Percentiles rank a stretch among this genome's conserved stretches.
phyloP scores from a whole-genome alignment of 1,140 invertebrate genomes.

The Sitophilus oryzae region DNA sequence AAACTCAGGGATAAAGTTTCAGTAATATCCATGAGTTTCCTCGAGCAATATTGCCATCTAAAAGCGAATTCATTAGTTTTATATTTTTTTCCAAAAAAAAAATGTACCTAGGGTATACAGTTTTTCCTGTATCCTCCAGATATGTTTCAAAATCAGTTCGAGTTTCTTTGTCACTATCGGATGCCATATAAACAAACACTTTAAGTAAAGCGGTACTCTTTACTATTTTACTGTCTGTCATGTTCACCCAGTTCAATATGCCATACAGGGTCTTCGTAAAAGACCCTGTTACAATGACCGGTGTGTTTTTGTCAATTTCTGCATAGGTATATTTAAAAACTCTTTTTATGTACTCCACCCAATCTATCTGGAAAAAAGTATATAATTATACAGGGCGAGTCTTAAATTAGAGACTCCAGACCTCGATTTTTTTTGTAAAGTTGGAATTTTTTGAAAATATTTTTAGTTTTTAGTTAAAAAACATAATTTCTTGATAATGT shows the following conservation, averaged over 20 bases:
- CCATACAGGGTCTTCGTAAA: conserved; percentile 26
- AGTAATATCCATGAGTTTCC: conserved; percentile 34
- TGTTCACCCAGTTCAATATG: conserved; percentile 31
- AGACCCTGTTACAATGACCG: conserved; percentile 14
- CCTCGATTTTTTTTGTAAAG: too few species aligned
- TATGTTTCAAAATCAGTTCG: conserved; percentile 30
- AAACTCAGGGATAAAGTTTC: conserved; percentile 32
- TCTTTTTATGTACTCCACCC: conserved; percentile 34
- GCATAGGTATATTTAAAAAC: conserved; percentile 26
- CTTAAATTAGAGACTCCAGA: too few species aligned
- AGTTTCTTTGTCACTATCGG: conserved; percentile 32
- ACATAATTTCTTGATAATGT: too few species aligned
- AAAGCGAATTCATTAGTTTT: conserved; percentile 14
- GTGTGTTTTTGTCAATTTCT: conserved; percentile 26
- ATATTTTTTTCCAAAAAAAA: neutral
- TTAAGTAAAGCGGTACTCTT: conserved; percentile 37
- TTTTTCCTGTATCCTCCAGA: conserved; percentile 16
- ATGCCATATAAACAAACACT: conserved; percentile 32
- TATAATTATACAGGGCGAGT: neutral
- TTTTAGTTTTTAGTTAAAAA: too few species aligned
- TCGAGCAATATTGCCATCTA: conserved; percentile 36
- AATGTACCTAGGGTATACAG: conserved; percentile 20
- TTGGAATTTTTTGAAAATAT: conserved; percentile 1
- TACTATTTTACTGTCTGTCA: conserved; percentile 27
- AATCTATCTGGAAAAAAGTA: conserved; percentile 36